Percentiles rank a stretch among this genome's conserved stretches.
Evolutionary conservation across 2,888 invertebrate genomes (phyloP).

Genomic region (Mallateleia sp.): DNA sequence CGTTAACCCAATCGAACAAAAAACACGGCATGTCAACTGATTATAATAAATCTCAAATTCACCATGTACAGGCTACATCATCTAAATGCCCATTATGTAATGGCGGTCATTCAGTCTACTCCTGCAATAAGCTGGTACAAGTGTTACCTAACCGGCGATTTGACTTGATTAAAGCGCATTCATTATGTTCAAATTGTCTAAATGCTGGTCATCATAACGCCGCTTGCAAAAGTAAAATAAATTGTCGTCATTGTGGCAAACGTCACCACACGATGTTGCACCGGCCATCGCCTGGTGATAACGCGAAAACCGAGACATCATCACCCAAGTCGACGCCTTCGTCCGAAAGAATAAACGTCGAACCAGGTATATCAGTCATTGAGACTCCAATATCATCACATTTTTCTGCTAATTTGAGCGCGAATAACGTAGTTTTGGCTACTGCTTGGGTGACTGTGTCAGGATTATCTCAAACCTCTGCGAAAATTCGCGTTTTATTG

Average conservation of each 20-base stretch:
- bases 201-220: neutral
- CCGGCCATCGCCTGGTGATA: neutral
- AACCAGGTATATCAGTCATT: no score
- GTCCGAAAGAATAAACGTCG: no score
- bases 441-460: conserved; percentile 6
- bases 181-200: neutral
- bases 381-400: neutral
- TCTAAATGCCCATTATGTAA: no score
- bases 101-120: no score
- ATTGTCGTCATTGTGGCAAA: neutral
- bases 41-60: no score
- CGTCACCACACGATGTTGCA: neutral
- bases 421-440: neutral
- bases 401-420: no score
- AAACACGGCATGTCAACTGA: no score
- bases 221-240: neutral
- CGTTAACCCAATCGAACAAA: no score
- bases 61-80: no score
- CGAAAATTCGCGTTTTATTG: conserved; percentile 2
- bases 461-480: neutral
- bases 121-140: no score
- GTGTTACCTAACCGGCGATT: no score
- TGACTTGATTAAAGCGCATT: neutral
- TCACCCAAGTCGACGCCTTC: neutral
- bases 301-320: neutral